A percentile compares a stretch with the other conserved stretches of the same genome.
phyloP scores from a whole-genome alignment of 2,113 vertebrate genomes.

The Sitta europaea region DNA sequence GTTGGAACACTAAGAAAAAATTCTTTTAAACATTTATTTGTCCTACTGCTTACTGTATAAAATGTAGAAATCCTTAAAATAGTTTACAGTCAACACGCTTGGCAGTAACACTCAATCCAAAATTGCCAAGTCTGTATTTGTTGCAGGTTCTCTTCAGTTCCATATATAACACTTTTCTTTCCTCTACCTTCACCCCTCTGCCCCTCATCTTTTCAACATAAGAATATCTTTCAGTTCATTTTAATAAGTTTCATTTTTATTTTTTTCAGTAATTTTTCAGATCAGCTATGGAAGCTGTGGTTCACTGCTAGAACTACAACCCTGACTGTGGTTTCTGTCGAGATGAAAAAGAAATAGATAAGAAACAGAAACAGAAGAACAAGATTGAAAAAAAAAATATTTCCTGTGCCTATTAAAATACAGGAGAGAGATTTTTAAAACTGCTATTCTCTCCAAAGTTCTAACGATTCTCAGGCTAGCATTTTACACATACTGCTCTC shows the following conservation, averaged over 20 bases:
- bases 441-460: neutral
- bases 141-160: neutral
- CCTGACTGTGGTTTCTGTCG: neutral
- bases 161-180: neutral
- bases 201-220: neutral
- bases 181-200: neutral
- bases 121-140: neutral
- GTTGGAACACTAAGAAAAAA: neutral
- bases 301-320: neutral
- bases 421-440: neutral
- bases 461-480: neutral
- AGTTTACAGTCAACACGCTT: neutral
- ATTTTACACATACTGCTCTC: neutral
- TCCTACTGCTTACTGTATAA: neutral
- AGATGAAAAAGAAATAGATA: neutral
- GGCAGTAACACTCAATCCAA: neutral
- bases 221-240: neutral
- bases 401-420: neutral
- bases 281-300: neutral
- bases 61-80: neutral
- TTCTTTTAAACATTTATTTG: slow-evolving; percentile 17
- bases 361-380: neutral
- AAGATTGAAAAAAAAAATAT: neutral
- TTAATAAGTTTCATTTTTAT: neutral
- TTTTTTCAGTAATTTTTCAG: neutral